These are phyloP conservation scores for Schlechtendalia chinensis DNA, from an alignment of 1,140 invertebrate genomes.

Conservation along the genomic window DNA sequence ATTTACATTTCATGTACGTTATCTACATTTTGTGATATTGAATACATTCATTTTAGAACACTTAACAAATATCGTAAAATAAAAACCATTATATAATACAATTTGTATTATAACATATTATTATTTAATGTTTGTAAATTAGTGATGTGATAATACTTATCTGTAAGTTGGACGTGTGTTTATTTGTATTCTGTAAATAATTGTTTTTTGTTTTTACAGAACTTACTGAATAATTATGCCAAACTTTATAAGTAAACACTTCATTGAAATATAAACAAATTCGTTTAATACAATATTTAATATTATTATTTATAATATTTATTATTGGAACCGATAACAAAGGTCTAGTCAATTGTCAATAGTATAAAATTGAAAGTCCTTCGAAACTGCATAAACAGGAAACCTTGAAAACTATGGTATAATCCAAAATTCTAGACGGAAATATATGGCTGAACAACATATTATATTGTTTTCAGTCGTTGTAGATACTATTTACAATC, in stretches of 20 bases:
- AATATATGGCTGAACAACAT: slow-evolving; percentile 7
- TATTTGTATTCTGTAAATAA: not conserved
- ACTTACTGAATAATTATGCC: slow-evolving; percentile 8
- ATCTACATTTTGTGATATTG: not conserved
- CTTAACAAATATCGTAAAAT: not conserved
- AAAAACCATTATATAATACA: not conserved
- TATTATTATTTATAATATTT: too few species aligned
- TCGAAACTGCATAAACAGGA: not conserved
- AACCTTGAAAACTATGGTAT: slow-evolving; percentile 2
- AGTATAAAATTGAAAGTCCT: slow-evolving; percentile 11
- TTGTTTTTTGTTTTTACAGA: not conserved
- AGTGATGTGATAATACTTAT: not conserved
- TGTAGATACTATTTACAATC: slow-evolving; percentile 27
- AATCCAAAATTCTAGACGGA: slow-evolving; percentile 15
- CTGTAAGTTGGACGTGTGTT: not conserved
- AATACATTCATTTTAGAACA: not conserved
- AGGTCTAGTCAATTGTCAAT: not conserved
- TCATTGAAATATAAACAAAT: not conserved
- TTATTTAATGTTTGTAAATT: slow-evolving; percentile 9
- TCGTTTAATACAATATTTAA: not conserved
- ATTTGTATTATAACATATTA: too few species aligned
- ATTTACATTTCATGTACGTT: not conserved
- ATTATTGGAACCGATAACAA: not conserved
- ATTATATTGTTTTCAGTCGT: not conserved
- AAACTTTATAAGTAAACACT: not conserved